A percentile compares a stretch with the other conserved stretches of the same genome.
phyloP scores from a whole-genome alignment of 2,888 invertebrate species.

The Acronicta psi region DNA sequence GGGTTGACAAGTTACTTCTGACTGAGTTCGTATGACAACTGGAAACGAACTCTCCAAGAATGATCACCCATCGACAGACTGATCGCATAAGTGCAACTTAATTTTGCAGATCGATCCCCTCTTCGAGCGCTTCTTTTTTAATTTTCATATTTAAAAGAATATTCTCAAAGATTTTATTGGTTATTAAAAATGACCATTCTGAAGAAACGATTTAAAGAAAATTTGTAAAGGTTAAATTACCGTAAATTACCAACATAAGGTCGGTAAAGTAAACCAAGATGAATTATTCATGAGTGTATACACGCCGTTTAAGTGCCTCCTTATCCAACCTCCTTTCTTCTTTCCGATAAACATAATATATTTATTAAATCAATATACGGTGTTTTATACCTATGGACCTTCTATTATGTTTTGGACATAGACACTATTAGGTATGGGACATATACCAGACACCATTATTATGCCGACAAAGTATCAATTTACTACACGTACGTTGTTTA shows the following conservation, averaged over 20 bases:
- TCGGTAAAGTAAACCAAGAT: conserved; percentile 29
- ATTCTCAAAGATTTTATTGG: conserved; percentile 1
- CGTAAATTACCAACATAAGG: conserved; percentile 15
- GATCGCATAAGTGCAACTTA: no score
- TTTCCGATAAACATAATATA: background rate
- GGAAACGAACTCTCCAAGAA: no score
- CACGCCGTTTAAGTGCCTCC: conserved; percentile 12
- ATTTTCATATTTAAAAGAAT: background rate
- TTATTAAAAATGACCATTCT: conserved; percentile 2
- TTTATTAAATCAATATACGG: conserved; percentile 5
- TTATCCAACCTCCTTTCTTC: conserved; percentile 16
- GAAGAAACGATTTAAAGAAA: conserved; percentile 22
- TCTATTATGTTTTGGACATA: background rate
- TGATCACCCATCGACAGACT: no score
- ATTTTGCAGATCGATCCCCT: no score
- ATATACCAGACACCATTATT: no score
- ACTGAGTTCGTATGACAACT: no score
- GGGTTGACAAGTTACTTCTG: no score
- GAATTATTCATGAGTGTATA: conserved; percentile 28
- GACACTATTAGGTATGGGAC: no score
- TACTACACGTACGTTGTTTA: no score
- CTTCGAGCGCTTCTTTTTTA: background rate
- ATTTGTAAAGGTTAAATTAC: conserved; percentile 22
- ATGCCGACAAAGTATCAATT: no score
- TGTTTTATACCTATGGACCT: conserved; percentile 19